Conservation (phyloP, 2,113 vertebrate genomes). For the crab-eating macaque (Macaca fascicularis) region T2T-MFA8v1.1 NC_088377.1:125587501-125588000, state of each 20-base stretch:
- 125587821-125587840: background rate
- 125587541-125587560: background rate
- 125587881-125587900: background rate
- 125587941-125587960: background rate
- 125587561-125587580: background rate
- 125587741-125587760: background rate
- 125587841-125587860: background rate
- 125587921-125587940: background rate
- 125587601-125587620: background rate
- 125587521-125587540: background rate
- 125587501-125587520: background rate
- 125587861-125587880: background rate
- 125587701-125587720: background rate
- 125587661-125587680: background rate
- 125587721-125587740: background rate
- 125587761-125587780: background rate
- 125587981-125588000: background rate
- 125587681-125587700: background rate
- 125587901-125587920: background rate
- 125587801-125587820: background rate
- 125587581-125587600: background rate
- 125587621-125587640: background rate
- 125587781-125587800: background rate
- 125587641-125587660: background rate
- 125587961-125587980: background rate